phyloP scores from a whole-genome alignment of 2,113 vertebrate species.

The Tursiops truncatus region DNA sequence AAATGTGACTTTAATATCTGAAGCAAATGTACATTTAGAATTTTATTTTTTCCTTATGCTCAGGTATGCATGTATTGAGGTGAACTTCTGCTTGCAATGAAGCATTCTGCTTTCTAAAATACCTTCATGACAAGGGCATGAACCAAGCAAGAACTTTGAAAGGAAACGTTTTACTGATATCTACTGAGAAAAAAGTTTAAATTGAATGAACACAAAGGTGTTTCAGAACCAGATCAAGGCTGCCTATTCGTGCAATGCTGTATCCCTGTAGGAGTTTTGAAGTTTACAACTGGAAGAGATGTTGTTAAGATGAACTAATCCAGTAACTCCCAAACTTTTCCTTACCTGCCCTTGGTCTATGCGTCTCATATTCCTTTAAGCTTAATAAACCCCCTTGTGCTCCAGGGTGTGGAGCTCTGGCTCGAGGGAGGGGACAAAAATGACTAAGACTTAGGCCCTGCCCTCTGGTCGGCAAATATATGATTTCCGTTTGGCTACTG shows the following conservation, averaged over 20 bases:
- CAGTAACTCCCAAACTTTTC: not conserved
- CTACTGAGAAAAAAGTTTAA: not conserved
- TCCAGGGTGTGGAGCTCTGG: not conserved
- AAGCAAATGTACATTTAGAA: not conserved
- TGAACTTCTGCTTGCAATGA: not conserved
- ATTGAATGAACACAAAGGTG: not conserved
- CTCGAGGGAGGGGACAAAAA: not conserved
- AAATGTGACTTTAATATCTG: not conserved
- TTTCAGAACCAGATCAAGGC: too few species aligned
- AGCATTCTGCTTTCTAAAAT: accelerated
- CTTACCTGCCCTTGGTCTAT: accelerated
- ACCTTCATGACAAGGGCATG: accelerated
- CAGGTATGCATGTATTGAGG: not conserved
- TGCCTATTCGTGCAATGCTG: accelerated
- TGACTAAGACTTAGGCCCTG: accelerated
- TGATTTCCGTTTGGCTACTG: not conserved
- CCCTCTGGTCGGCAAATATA: not conserved
- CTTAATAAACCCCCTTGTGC: accelerated
- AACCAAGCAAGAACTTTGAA: not conserved
- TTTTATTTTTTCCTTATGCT: not conserved
- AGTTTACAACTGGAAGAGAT: not conserved
- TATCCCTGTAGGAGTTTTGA: not conserved
- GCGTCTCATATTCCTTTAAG: not conserved
- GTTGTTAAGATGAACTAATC: not conserved
- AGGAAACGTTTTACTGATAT: accelerated